phyloP scores from a whole-genome alignment of 1,140 invertebrate species.

The Cheumatopsyche charites region DNA sequence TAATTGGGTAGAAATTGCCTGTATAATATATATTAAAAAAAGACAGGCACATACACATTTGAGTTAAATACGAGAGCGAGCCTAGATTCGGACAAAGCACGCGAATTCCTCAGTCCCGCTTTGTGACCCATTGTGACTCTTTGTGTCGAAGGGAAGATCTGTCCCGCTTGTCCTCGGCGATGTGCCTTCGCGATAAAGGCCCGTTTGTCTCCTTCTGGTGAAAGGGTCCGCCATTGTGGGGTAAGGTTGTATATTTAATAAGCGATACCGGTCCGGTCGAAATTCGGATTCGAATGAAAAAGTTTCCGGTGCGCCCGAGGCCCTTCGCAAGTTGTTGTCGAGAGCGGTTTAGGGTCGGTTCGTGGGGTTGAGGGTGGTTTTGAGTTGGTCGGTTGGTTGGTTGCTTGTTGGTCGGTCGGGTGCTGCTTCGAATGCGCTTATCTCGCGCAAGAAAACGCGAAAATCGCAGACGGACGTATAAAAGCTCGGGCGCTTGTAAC shows the following conservation, averaged over 20 bases:
- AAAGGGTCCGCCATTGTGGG: conserved; percentile 6
- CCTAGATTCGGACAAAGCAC: not conserved
- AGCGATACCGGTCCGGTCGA: conserved; percentile 1
- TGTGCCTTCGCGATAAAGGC: not conserved
- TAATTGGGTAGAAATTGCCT: too few relatives aligned
- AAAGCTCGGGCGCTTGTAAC: too few relatives aligned
- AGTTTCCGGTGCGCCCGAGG: conserved; percentile 27
- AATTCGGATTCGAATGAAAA: conserved; percentile 35
- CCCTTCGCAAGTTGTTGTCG: conserved; percentile 33
- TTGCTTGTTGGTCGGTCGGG: not conserved
- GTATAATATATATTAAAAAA: too few relatives aligned
- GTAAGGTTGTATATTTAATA: conserved; percentile 28
- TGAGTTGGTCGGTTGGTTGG: too few relatives aligned
- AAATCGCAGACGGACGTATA: not conserved
- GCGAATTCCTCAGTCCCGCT: not conserved
- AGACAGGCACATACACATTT: too few relatives aligned
- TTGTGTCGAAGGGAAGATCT: conserved; percentile 10
- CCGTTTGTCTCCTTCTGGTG: conserved; percentile 26
- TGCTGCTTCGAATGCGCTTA: conserved; percentile 18
- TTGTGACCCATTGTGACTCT: conserved; percentile 12
- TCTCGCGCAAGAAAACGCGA: conserved; percentile 42
- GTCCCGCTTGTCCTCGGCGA: not conserved
- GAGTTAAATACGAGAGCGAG: too few relatives aligned
- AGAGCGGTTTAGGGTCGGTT: too few relatives aligned
- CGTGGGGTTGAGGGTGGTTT: too few relatives aligned